These are phyloP conservation scores for Aradus depressus DNA, from an alignment of 2,888 invertebrate genomes.

Conservation along the genomic window DNA sequence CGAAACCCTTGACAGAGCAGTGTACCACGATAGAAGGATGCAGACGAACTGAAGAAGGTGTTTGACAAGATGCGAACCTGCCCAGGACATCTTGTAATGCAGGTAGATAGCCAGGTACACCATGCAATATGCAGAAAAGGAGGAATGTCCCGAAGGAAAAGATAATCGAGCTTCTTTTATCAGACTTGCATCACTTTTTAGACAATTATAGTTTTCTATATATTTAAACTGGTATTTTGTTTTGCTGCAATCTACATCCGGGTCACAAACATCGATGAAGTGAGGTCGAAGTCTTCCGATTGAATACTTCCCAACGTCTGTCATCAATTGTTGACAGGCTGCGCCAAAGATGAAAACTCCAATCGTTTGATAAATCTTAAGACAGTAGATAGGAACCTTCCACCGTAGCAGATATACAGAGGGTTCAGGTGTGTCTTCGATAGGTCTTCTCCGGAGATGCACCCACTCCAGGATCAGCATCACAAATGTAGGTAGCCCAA, in stretches of 20 bases:
- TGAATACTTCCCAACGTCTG: constrained; percentile 87
- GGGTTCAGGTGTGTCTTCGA: no score
- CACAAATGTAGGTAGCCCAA: constrained; percentile 57
- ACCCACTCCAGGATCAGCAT: constrained; percentile 39
- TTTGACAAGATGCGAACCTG: constrained; percentile 38
- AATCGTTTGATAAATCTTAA: constrained; percentile 55
- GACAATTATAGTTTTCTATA: constrained; percentile 59
- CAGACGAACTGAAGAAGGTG: constrained; percentile 42
- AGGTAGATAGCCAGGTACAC: constrained; percentile 26
- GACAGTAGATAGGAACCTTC: background rate
- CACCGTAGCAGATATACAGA: no score
- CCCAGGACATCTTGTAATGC: constrained; percentile 32
- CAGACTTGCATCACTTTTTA: constrained; percentile 51
- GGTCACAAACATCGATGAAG: constrained; percentile 79
- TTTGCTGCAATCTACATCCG: constrained; percentile 51
- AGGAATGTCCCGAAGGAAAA: constrained; percentile 40
- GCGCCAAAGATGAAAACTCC: constrained; percentile 80
- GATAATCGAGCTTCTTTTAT: constrained; percentile 53
- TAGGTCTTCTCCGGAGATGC: background rate
- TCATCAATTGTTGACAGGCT: constrained; percentile 70
- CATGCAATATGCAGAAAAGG: constrained; percentile 36
- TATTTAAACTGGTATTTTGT: constrained; percentile 49
- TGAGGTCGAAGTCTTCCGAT: constrained; percentile 89
- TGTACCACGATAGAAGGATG: constrained; percentile 39
- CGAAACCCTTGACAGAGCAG: constrained; percentile 42